These are phyloP conservation scores for Corythornis cristatus DNA, from an alignment of 2,113 vertebrate genomes.

Conservation along the genomic window DNA sequence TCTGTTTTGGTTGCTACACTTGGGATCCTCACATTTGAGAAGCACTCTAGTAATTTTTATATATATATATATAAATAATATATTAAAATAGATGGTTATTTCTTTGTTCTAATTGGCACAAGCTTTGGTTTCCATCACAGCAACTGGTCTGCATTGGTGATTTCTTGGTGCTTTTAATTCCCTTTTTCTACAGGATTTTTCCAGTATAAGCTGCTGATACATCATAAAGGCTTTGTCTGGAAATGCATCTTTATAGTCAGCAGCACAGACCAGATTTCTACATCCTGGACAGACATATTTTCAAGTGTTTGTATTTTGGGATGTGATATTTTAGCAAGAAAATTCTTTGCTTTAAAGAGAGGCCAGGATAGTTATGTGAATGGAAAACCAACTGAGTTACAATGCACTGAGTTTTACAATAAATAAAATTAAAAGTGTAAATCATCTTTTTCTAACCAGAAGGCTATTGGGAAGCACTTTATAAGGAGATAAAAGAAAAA, in stretches of 20 bases:
- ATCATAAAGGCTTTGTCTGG: not conserved
- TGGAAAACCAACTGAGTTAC: not conserved
- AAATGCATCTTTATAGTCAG: not conserved
- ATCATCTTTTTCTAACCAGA: not conserved
- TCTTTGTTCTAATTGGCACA: too few relatives aligned
- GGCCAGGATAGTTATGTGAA: not conserved
- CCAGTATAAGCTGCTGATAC: not conserved
- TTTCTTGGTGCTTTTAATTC: not conserved
- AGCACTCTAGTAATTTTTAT: not conserved
- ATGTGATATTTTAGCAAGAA: not conserved
- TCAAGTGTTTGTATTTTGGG: not conserved
- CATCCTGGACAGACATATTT: not conserved
- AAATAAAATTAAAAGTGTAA: not conserved
- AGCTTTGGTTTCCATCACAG: too few relatives aligned
- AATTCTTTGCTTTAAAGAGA: not conserved
- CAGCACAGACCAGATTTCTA: accelerated
- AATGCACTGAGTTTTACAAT: not conserved
- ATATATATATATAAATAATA: too few relatives aligned
- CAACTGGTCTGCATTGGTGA: accelerated
- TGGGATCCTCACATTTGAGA: not conserved
- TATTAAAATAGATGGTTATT: too few relatives aligned
- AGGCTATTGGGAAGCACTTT: not conserved
- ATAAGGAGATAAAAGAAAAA: not conserved
- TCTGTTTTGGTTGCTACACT: not conserved
- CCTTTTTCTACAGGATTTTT: not conserved